A percentile compares a stretch with the other conserved stretches of the same genome.
These are phyloP conservation scores for Macaria liturata DNA, from an alignment of 2,888 invertebrate genomes.

Conservation along the genomic window DNA sequence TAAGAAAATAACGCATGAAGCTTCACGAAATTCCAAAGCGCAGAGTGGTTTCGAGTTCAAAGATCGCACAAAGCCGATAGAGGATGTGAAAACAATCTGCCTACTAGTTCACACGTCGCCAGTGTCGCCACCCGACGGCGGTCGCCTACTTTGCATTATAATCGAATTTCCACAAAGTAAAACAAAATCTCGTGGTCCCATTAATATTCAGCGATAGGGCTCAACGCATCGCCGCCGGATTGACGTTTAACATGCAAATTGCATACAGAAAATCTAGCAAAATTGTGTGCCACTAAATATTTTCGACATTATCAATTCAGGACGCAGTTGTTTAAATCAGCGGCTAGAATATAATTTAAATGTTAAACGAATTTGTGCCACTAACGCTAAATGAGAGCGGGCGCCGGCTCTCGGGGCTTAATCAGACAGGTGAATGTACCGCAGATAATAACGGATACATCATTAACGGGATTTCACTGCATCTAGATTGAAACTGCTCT, in stretches of 20 bases:
- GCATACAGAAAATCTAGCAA: constrained; percentile 80
- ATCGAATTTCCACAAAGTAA: constrained; percentile 81
- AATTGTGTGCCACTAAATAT: constrained; percentile 80
- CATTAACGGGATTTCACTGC: constrained; percentile 1
- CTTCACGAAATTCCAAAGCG: neutral
- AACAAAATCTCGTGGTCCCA: constrained; percentile 78
- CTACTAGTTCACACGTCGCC: constrained; percentile 27
- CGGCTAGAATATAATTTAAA: constrained; percentile 78
- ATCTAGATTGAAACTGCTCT: neutral
- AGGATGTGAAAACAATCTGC: constrained; percentile 10
- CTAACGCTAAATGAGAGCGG: constrained; percentile 71
- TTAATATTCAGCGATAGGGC: constrained; percentile 82
- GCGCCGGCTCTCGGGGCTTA: constrained; percentile 59
- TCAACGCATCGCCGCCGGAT: constrained; percentile 75
- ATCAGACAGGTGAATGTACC: constrained; percentile 61
- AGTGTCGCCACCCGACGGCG: constrained; percentile 39
- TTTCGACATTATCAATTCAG: constrained; percentile 78
- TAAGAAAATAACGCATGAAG: too few species aligned
- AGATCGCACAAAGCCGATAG: neutral
- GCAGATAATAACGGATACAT: constrained; percentile 9
- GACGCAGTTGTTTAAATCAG: constrained; percentile 75
- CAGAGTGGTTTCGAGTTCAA: neutral
- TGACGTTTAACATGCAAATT: constrained; percentile 83
- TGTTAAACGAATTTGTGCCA: constrained; percentile 78
- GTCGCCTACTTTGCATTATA: constrained; percentile 79